Conservation (phyloP, 2,113 vertebrate genomes). For the Anser cygnoides region DNA sequence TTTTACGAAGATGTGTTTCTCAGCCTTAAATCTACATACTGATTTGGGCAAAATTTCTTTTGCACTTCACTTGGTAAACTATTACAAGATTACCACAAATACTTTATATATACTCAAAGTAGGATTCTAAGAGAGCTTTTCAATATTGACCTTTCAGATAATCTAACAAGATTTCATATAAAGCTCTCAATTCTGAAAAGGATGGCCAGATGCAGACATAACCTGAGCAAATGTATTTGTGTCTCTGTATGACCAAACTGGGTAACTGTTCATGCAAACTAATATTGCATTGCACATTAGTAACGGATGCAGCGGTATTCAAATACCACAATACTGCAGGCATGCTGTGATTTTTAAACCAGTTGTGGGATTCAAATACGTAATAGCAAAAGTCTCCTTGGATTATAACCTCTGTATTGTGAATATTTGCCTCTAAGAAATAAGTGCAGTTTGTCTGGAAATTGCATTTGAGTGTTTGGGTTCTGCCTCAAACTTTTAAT, state of each 20-base stretch:
- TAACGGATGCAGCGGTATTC: not conserved
- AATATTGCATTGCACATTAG: fast-evolving
- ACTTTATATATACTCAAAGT: not conserved
- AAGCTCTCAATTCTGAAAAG: not conserved
- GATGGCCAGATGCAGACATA: not conserved
- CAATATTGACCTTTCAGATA: not conserved
- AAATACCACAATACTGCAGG: not conserved
- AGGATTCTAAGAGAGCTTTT: not conserved
- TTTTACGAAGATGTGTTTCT: not conserved
- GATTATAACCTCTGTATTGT: not conserved
- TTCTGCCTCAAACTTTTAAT: not conserved
- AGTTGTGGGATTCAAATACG: not conserved
- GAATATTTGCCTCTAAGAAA: not conserved
- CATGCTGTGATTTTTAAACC: not conserved
- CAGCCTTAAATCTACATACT: not conserved
- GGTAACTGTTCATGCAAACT: not conserved
- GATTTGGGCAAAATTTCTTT: not conserved
- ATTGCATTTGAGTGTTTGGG: not conserved
- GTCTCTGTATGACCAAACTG: not conserved
- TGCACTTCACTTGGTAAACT: not conserved
- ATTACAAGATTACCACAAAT: not conserved
- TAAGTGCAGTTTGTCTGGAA: not conserved
- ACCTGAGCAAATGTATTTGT: not conserved
- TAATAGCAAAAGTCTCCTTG: not conserved
- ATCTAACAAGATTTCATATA: not conserved